Evolutionary conservation across 2,797 vertebrate species (phyloP), one percentile per base, ranked within the genome.

Genomic region (Lutra lutra): DNA sequence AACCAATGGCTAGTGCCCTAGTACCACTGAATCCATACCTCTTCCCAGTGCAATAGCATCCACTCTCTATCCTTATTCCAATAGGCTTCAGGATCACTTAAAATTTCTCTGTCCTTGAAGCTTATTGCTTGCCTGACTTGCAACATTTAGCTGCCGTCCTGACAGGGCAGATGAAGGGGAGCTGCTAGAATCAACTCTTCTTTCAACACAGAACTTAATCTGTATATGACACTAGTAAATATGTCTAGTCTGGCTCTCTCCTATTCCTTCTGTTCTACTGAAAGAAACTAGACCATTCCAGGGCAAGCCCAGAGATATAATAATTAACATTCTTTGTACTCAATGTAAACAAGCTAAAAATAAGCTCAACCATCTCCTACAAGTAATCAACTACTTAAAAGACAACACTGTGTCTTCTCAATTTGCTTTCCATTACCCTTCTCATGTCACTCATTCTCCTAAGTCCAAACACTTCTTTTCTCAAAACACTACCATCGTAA

Each of bases 331-430:
- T 73, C 89, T 40, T 25, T 95, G 23, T 35, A 88, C 72, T 94
- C 46, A 95, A 38, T 54, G 23, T 70, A 88, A 94, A 94, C 35
- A 95, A 94, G 54, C 23, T 93, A 78, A 95, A 97, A 93, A 91
- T 62, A 89, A 97, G 60, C 15, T 92, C 85, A 94, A 72, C 35
- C 32, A 72, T 75, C 35, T 85, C 27, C 51, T 4, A 96, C 38
- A 84, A 73, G 51, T 43, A 80, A 51, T 70, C 91, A 91, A 95
- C n/a, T 87, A 66, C 20, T 87, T 83, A 72, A 80, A 80, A 92
- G 38, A 80, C n/a, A 95, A 95, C 17, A 80, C 1, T 93, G 3
- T 68, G 9, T 79, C 88, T 92, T 95, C 88, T 89, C 79, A 78
- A 68, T 84, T 94, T 40, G 46, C 60, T 83, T 84, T 56, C 40